Conservation (phyloP, 2,797 vertebrate genomes). For the Sebastes iracundus region DNA sequence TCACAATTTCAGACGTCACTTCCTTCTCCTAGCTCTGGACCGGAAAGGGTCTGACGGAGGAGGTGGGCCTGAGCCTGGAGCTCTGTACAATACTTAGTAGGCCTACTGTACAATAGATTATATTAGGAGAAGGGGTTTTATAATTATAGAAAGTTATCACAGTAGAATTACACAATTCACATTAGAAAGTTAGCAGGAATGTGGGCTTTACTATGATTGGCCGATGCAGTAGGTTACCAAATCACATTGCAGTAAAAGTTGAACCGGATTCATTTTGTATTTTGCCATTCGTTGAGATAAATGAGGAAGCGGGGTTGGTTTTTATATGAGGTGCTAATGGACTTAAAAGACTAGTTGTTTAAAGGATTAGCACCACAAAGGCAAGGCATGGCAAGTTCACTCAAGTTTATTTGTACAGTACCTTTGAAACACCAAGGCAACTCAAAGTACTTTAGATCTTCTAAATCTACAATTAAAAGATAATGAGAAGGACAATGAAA, state of each 20-base stretch:
- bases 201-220: not conserved
- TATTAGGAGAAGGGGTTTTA: not conserved
- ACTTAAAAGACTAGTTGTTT: not conserved
- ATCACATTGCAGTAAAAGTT: not conserved
- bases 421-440: not conserved
- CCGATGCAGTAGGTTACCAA: not conserved
- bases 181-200: slow-evolving; percentile 3
- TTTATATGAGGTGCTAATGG: not conserved
- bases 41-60: not conserved
- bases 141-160: not conserved
- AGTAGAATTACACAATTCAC: slow-evolving; percentile 16
- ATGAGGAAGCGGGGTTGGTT: not conserved
- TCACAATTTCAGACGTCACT: not conserved
- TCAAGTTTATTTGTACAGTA: not conserved
- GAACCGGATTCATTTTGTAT: not conserved
- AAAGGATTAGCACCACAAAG: not conserved
- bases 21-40: not conserved
- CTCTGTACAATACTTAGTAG: not conserved
- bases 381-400: not conserved
- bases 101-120: not conserved
- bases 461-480: not conserved
- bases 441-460: not conserved
- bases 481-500: not conserved
- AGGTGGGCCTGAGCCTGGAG: not conserved
- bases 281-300: not conserved